These are phyloP conservation scores for Hyles euphorbiae DNA, from an alignment of 1,140 invertebrate species.

Conservation along the genomic window DNA sequence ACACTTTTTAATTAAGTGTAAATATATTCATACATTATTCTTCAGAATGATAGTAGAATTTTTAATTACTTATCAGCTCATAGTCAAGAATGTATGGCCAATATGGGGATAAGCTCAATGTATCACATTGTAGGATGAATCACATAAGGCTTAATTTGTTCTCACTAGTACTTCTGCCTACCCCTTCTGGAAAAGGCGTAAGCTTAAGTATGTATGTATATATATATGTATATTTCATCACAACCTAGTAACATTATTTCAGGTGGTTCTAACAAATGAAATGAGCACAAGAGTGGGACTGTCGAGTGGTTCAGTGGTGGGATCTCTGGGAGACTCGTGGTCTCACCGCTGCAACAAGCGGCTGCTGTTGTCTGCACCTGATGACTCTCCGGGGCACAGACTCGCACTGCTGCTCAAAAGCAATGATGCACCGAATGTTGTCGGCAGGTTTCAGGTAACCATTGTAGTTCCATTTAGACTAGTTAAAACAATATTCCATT, in stretches of 20 bases:
- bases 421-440: constrained; percentile 36
- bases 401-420: constrained; percentile 51
- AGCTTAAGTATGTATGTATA: no score
- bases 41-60: no score
- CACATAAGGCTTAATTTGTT: no score
- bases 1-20: no score
- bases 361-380: constrained; percentile 40
- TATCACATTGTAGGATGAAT: no score
- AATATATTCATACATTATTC: no score
- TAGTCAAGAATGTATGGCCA: no score
- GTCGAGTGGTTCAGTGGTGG: constrained; percentile 46
- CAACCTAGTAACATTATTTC: constrained; percentile 16
- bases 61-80: no score
- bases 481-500: no score
- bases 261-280: constrained; percentile 76
- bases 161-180: no score
- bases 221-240: not conserved
- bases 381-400: constrained; percentile 20
- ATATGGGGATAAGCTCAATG: no score
- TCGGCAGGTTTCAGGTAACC: constrained; percentile 48
- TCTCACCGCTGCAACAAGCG: constrained; percentile 61
- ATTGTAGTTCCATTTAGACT: not conserved
- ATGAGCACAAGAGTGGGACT: constrained; percentile 71
- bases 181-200: no score
- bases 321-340: constrained; percentile 70